Conservation (phyloP, 1,140 invertebrate genomes). For the Luehdorfia chinensis region DNA sequence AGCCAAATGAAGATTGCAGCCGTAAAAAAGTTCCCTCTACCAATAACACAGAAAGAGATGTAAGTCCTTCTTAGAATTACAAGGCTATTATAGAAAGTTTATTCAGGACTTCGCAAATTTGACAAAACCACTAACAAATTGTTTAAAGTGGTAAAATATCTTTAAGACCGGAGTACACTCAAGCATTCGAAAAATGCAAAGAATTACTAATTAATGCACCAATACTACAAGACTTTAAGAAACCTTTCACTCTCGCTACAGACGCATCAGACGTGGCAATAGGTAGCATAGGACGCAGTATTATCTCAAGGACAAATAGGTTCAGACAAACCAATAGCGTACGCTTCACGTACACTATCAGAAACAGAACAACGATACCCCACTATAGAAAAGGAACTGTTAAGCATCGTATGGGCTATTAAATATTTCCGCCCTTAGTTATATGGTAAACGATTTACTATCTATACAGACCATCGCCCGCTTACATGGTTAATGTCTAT, state of each 20-base stretch:
- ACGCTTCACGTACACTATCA: conserved; percentile 14
- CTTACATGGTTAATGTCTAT: too few relatives aligned
- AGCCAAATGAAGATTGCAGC: conserved; percentile 34
- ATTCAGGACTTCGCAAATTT: conserved; percentile 18
- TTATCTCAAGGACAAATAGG: conserved; percentile 16
- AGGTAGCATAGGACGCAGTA: conserved; percentile 12
- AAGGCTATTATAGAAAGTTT: conserved; percentile 15
- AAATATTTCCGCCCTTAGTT: conserved; percentile 8
- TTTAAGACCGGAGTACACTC: conserved; percentile 1
- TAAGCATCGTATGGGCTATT: background rate
- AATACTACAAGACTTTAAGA: conserved; percentile 20
- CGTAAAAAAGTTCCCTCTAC: conserved; percentile 31
- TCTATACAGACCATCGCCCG: too few relatives aligned
- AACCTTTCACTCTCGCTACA: conserved; percentile 21
- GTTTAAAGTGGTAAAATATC: conserved; percentile 28
- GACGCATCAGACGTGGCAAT: conserved; percentile 19
- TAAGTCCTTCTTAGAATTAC: conserved; percentile 21
- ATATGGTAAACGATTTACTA: conserved; percentile 7
- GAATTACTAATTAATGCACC: conserved; percentile 10
- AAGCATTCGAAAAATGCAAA: conserved; percentile 22
- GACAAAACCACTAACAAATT: conserved; percentile 18
- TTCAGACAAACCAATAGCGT: conserved; percentile 17
- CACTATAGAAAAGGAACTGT: conserved; percentile 10
- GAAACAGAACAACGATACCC: conserved; percentile 8
- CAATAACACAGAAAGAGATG: conserved; percentile 32